Base-by-base conservation (phyloP, 2,797 vertebrate species). In the Cetoscarus ocellatus region DNA sequence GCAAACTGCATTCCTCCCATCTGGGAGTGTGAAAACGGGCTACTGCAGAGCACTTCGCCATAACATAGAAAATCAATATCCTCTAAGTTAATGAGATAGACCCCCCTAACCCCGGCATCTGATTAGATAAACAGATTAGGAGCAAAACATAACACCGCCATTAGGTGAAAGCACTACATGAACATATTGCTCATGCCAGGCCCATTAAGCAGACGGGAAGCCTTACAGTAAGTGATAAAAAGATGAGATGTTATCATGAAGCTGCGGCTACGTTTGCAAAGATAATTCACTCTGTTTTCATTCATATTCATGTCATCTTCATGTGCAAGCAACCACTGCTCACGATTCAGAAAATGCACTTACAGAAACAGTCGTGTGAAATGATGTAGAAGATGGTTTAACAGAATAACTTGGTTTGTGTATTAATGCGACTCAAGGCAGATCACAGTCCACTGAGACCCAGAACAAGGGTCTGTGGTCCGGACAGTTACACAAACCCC, bases 51-150 rank as follows among this genome's bases (percentile, higher is more conserved):
- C 36, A 18, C 77, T 77, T 62, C 40, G 56, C 77, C 69, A 75
- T 74, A 72, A 82, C 77, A 80, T 72, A 78, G 82, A 63, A 82
- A 90, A 91, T 93, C 92, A 89, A 93, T 93, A 91, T 81, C 65
- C 82, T 81, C 83, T 64, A 82, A 87, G 83, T 88, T 90, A 91
- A 93, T 90, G 84, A 92, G 90, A 82, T 63, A 72, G 86, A 85
- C 86, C 86, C 80, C 27, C 78, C 72, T 86, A 86, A 83, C 88
- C 86, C 83, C 74, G 19, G 77, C 82, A 84, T 87, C 86, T 88
- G 85, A 92, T 91, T 85, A 91, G 86, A 92, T 88, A 85, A 90
- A 91, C 88, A 89, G 87, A 93, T 92, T 90, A 90, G 80, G 77
- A 81, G 71, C 63, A 70, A 82, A 86, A 86, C 86, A 90, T 86